These are phyloP conservation scores for Drosophila formosana DNA, from an alignment of 2,888 invertebrate species.

Conservation along the genomic window DNA sequence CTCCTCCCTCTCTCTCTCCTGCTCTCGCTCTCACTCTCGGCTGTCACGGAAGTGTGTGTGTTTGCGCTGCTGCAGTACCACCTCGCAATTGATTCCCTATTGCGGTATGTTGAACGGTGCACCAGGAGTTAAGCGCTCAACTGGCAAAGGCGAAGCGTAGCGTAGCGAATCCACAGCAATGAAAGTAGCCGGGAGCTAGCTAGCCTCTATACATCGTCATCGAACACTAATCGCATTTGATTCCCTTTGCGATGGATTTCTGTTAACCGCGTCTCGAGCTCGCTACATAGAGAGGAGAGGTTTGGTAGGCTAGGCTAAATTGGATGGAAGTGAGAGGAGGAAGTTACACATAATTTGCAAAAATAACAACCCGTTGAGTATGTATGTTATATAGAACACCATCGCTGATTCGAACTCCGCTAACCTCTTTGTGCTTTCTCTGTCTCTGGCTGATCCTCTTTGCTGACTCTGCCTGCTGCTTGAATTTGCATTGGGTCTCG, in stretches of 20 bases:
- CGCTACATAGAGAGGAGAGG: constrained; percentile 6
- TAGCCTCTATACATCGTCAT: constrained; percentile 56
- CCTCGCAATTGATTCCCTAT: constrained; percentile 77
- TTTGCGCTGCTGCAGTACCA: constrained; percentile 74
- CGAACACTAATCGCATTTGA: constrained; percentile 78
- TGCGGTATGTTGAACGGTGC: constrained; percentile 74
- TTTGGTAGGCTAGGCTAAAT: constrained; percentile 40
- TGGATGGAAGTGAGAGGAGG: constrained; percentile 30
- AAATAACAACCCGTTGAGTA: constrained; percentile 48
- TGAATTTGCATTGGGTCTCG: background rate
- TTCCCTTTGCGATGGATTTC: constrained; percentile 77
- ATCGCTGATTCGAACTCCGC: constrained; percentile 13
- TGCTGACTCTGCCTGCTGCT: constrained; percentile 38
- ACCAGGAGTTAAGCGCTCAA: constrained; percentile 75
- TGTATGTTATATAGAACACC: constrained; percentile 13
- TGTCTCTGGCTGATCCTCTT: constrained; percentile 6
- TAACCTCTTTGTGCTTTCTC: constrained; percentile 13
- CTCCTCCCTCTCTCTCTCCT: background rate
- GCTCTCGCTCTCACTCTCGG: background rate
- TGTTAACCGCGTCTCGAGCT: constrained; percentile 4
- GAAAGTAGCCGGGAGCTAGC: constrained; percentile 30
- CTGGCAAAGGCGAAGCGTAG: constrained; percentile 64
- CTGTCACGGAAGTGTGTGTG: constrained; percentile 15
- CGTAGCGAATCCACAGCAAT: constrained; percentile 38
- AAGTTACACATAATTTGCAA: constrained; percentile 39